These are phyloP conservation scores for Drosophila planitibia DNA, from an alignment of 2,888 invertebrate species.

Conservation along the genomic window DNA sequence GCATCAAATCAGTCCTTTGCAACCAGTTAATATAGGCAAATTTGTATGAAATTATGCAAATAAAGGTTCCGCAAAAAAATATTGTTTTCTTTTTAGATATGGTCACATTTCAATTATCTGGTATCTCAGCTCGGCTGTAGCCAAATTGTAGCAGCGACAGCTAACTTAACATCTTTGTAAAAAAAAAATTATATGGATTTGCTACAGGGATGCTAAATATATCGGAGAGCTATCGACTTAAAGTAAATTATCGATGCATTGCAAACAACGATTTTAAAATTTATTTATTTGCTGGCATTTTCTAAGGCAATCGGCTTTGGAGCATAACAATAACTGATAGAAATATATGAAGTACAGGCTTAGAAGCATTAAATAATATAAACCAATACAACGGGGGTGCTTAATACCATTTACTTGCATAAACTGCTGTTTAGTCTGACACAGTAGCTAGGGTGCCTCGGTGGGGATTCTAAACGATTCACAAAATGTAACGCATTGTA, in stretches of 20 bases:
- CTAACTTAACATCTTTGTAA: neutral
- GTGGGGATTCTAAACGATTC: neutral
- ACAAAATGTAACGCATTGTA: neutral
- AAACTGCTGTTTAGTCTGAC: no score
- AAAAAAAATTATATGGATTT: neutral
- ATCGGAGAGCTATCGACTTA: neutral
- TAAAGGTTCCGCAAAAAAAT: neutral
- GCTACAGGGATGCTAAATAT: neutral
- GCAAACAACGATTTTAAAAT: neutral
- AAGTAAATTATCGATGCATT: neutral
- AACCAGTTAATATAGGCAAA: no score
- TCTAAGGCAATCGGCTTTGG: neutral
- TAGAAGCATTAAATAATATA: neutral
- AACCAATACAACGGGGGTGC: neutral
- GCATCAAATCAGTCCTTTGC: neutral
- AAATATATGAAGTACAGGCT: neutral
- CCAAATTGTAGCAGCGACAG: neutral
- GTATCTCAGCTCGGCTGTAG: no score
- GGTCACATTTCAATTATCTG: neutral
- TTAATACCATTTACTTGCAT: neutral
- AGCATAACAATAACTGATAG: neutral
- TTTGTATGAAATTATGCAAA: neutral
- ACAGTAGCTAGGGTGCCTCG: no score
- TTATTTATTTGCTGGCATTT: neutral
- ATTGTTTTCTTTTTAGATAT: neutral